Base-by-base conservation (phyloP, 2,113 vertebrate species). In the Plotosus lineatus region DNA sequence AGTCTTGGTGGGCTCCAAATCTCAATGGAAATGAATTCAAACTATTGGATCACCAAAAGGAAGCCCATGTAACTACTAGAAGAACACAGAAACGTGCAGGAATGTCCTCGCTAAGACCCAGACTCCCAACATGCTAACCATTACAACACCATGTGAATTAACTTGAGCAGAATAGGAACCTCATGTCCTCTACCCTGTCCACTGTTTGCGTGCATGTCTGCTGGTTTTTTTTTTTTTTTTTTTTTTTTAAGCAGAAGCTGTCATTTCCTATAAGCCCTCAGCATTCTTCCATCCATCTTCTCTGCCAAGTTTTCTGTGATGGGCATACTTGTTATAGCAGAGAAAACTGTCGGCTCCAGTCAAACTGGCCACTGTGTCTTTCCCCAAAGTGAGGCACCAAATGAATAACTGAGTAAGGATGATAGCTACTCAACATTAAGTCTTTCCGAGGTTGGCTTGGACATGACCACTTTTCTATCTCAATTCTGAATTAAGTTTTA, bases 191-290 rank as follows among this genome's bases (percentile, higher is more conserved):
- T 38, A 63, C 84, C 82, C 78, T 80, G 76, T 86, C 84, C 58
- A 3, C 80, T 78, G 86, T 73, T 46, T 87, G 85, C 7, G 85
- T 88, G 85, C 89, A 86, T 85, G 87, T 89, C n/a, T n/a, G n/a
- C n/a, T n/a, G n/a, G n/a, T n/a, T n/a, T n/a, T n/a, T n/a, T n/a
- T n/a, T n/a, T n/a, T n/a, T n/a, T n/a, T n/a, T n/a, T n/a, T n/a
- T n/a, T 92, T 92, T 89, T 88, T 44, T 92, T 92, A 91, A 90
- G 90, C 89, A 89, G 89, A 89, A 90, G 88, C 92, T 92, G 93
- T 91, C 91, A 90, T 92, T 89, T 92, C 89, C 87, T 88, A 90
- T 91, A 91, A 92, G 90, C 89, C 91, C 89, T 91, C 84, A 77
- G 89, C 28, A 77, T 85, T 87, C 88, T 90, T 80, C 89, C 90